Percentiles rank a stretch among this genome's conserved stretches.
phyloP scores from a whole-genome alignment of 2,797 vertebrate species.

The Cryptoprocta ferox region DNA sequence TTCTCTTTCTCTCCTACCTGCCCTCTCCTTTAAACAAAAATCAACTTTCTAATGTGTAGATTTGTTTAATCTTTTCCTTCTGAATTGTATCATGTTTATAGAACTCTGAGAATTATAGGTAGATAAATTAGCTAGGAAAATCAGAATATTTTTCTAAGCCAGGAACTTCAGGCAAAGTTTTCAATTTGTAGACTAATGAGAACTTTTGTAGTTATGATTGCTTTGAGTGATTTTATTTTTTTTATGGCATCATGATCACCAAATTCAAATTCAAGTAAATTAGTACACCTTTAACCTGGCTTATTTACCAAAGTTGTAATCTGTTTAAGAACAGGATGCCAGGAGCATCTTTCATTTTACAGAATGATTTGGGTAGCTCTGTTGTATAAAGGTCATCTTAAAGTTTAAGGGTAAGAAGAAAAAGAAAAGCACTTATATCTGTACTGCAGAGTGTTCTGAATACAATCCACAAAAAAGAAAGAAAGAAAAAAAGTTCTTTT shows the following conservation, averaged over 20 bases:
- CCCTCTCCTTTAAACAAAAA: neutral
- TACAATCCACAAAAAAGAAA: neutral
- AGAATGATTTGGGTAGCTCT: neutral
- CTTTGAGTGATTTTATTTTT: conserved; percentile 60
- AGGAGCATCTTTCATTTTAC: conserved; percentile 50
- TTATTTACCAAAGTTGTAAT: conserved; percentile 65
- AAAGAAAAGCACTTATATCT: neutral
- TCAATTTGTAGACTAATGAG: conserved; percentile 56
- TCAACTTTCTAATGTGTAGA: conserved; percentile 53
- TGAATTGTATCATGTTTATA: conserved; percentile 64
- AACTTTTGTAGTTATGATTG: conserved; percentile 62
- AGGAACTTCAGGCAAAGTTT: conserved; percentile 65
- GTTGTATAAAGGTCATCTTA: neutral
- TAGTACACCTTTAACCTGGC: conserved; percentile 50
- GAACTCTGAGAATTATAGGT: conserved; percentile 50
- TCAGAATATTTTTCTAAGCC: conserved; percentile 70
- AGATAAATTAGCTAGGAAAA: conserved; percentile 51
- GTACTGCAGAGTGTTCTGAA: conserved; percentile 47
- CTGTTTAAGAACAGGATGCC: conserved; percentile 49
- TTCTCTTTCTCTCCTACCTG: neutral
- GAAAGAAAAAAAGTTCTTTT: conserved; percentile 19
- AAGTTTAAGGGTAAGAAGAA: conserved; percentile 29
- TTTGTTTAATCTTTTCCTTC: conserved; percentile 56
- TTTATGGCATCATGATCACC: conserved; percentile 20
- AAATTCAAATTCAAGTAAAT: conserved; percentile 51